Evolutionary conservation across 2,888 invertebrate species (phyloP).

Genomic region (Coleophora deauratella): DNA sequence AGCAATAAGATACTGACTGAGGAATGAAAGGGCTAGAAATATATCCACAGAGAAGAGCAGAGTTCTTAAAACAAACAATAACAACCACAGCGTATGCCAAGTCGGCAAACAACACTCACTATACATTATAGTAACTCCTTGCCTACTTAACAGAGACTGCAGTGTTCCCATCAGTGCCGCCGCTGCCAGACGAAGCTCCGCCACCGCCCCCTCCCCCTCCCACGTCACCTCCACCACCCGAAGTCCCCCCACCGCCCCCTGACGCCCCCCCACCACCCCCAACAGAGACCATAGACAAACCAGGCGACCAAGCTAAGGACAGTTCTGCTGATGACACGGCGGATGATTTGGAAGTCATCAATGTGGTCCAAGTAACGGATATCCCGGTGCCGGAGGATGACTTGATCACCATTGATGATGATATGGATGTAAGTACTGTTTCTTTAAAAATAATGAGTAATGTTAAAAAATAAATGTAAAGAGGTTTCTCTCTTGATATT

Average conservation of each 20-base stretch:
- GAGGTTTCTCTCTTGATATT: no score
- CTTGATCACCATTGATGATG: slow-evolving; percentile 39
- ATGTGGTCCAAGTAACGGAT: slow-evolving; percentile 36
- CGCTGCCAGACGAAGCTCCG: slow-evolving; percentile 59
- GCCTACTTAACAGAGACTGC: slow-evolving; percentile 33
- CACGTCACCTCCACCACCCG: slow-evolving; percentile 18
- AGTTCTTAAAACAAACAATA: no score
- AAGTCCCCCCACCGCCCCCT: slow-evolving; percentile 19
- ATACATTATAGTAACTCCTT: no score
- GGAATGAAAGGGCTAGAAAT: no score
- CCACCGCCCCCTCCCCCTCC: slow-evolving; percentile 42
- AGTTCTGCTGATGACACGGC: slow-evolving; percentile 11
- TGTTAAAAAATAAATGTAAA: no score
- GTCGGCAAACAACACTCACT: no score
- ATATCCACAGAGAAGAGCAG: no score
- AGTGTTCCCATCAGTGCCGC: slow-evolving; percentile 57
- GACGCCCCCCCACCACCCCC: slow-evolving; percentile 12
- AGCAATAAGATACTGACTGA: no score
- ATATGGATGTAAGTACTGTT: slow-evolving; percentile 31
- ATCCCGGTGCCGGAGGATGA: slow-evolving; percentile 42
- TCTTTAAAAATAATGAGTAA: no score
- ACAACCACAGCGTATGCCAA: no score
- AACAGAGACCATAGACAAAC: not conserved
- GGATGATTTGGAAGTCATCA: slow-evolving; percentile 36
- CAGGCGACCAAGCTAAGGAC: not conserved